These are phyloP conservation scores for Galeruca laticollis DNA, from an alignment of 2,888 invertebrate species.

Conservation along the genomic window DNA sequence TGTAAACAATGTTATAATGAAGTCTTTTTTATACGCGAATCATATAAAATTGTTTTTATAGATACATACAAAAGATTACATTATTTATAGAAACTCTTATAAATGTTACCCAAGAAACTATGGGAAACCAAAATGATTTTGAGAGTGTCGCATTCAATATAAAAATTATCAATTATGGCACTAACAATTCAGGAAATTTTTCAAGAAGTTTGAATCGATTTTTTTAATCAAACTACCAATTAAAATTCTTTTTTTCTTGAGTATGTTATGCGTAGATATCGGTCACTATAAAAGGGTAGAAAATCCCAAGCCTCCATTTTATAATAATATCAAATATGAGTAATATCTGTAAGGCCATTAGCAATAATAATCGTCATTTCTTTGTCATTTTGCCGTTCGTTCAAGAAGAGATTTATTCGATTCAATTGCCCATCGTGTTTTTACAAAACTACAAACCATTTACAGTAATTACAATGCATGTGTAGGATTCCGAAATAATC, in stretches of 20 bases:
- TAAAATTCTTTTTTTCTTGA: not conserved
- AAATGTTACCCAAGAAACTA: too few species aligned
- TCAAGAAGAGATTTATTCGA: slow-evolving; percentile 60
- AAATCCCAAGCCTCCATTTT: slow-evolving; percentile 27
- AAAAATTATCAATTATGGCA: too few species aligned
- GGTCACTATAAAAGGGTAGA: slow-evolving; percentile 31
- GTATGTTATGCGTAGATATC: not conserved
- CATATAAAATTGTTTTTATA: too few species aligned
- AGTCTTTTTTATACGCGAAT: too few species aligned
- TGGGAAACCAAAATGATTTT: too few species aligned
- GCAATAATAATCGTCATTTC: slow-evolving; percentile 56
- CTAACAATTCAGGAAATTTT: not conserved
- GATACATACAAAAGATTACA: too few species aligned
- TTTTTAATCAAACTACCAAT: not conserved
- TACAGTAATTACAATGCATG: slow-evolving; percentile 66
- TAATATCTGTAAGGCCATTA: slow-evolving; percentile 56
- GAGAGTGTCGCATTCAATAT: too few species aligned
- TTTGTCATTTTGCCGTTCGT: slow-evolving; percentile 55
- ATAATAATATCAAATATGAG: slow-evolving; percentile 56
- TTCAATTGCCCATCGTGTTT: slow-evolving; percentile 60
- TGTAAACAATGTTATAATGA: too few species aligned
- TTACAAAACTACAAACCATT: slow-evolving; percentile 58
- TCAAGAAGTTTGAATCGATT: not conserved
- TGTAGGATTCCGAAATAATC: slow-evolving; percentile 66
- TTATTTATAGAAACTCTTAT: too few species aligned